Percentiles rank a stretch among this genome's conserved stretches.
Evolutionary conservation across 2,888 invertebrate genomes (phyloP).

Genomic region (Nomada goodeniana): DNA sequence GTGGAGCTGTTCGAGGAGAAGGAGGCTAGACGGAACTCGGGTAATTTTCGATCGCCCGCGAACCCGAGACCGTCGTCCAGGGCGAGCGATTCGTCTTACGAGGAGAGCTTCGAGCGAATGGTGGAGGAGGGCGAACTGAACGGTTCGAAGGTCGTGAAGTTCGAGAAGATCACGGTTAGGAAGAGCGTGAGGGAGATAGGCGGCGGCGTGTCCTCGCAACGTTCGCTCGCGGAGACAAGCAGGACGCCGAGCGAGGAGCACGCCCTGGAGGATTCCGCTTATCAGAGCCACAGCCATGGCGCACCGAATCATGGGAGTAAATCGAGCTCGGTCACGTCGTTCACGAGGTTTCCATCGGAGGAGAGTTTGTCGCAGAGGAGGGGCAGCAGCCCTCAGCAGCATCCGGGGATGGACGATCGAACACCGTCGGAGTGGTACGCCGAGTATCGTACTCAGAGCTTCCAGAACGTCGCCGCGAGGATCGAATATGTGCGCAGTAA

Average conservation of each 20-base stretch:
- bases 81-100: constrained; percentile 82
- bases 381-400: constrained; percentile 58
- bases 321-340: constrained; percentile 85
- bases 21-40: constrained; percentile 77
- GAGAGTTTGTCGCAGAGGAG: constrained; percentile 83
- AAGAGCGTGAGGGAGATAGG: constrained; percentile 87
- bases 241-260: constrained; percentile 86
- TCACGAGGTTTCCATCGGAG: constrained; percentile 86
- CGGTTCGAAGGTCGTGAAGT: constrained; percentile 89
- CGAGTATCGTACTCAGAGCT: constrained; percentile 86
- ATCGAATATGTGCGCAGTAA: constrained; percentile 91
- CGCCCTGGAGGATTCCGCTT: constrained; percentile 86
- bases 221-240: constrained; percentile 76
- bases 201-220: constrained; percentile 19
- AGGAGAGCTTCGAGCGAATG: constrained; percentile 85
- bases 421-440: constrained; percentile 86
- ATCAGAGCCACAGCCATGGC: constrained; percentile 85
- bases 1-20: constrained; percentile 84
- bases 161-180: constrained; percentile 89
- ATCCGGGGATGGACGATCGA: constrained; percentile 81
- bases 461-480: constrained; percentile 88
- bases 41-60: constrained; percentile 47
- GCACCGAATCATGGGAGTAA: constrained; percentile 84
- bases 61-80: constrained; percentile 76
- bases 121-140: constrained; percentile 89